These are phyloP conservation scores for Diorhabda carinulata DNA, from an alignment of 1,140 invertebrate genomes.

Conservation along the genomic window DNA sequence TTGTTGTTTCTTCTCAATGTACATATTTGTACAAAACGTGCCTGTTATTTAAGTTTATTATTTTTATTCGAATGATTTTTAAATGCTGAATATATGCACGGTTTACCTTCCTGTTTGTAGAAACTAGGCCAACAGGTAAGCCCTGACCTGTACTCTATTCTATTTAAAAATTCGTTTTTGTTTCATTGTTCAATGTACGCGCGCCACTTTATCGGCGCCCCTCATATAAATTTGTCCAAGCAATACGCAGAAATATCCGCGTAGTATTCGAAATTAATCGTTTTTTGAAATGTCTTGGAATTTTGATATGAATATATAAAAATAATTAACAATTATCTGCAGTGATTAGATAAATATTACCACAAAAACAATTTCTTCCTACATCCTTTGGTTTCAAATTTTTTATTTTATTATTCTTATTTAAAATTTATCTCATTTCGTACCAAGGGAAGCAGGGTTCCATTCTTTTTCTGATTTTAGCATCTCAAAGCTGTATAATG, in stretches of 20 bases:
- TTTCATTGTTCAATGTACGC: constrained; percentile 35
- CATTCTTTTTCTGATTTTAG: too few species aligned
- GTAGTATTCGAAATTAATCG: not conserved
- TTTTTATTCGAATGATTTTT: constrained; percentile 33
- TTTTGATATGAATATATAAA: too few species aligned
- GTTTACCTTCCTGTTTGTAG: constrained; percentile 48
- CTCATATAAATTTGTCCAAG: not conserved
- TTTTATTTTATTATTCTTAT: too few species aligned
- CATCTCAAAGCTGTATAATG: too few species aligned
- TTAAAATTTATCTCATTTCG: too few species aligned
- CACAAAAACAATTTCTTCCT: too few species aligned
- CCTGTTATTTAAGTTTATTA: constrained; percentile 26
- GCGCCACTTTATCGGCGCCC: not conserved
- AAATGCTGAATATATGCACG: constrained; percentile 46
- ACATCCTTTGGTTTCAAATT: too few species aligned
- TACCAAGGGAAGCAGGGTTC: too few species aligned
- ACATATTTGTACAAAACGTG: constrained; percentile 38
- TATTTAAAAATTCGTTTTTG: constrained; percentile 32
- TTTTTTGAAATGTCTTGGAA: too few species aligned
- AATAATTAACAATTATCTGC: too few species aligned
- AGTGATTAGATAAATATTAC: too few species aligned
- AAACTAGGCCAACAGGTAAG: constrained; percentile 35
- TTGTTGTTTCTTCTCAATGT: constrained; percentile 30
- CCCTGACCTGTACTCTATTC: constrained; percentile 42
- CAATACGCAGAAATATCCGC: not conserved